Evolutionary conservation across 2,113 vertebrate genomes (phyloP).

Genomic region (Macheiramphus alcinus): DNA sequence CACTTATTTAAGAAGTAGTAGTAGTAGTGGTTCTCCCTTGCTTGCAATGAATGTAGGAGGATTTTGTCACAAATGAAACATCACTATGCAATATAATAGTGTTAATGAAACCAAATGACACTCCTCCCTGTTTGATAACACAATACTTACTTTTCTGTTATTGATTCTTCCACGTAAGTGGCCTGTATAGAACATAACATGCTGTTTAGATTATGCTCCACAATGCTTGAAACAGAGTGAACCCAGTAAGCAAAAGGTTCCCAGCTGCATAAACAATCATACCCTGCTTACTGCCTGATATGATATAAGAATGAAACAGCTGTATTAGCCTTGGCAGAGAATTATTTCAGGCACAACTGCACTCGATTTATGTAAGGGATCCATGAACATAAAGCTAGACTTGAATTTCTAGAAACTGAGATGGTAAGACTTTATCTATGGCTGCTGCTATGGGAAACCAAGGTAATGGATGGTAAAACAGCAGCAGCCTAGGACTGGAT

Average conservation of each 20-base stretch:
- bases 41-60: background rate
- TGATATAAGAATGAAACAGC: slow-evolving; percentile 33
- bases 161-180: slow-evolving; percentile 41
- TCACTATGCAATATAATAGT: background rate
- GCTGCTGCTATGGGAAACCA: background rate
- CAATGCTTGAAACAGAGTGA: background rate
- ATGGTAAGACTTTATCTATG: background rate
- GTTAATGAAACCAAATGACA: slow-evolving; percentile 19
- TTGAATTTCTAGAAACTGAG: background rate
- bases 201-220: slow-evolving; percentile 25
- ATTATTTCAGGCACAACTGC: background rate
- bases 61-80: slow-evolving; percentile 5
- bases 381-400: background rate
- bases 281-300: slow-evolving; percentile 7
- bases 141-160: slow-evolving; percentile 6
- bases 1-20: background rate
- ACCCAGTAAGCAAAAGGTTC: slow-evolving; percentile 19
- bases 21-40: background rate
- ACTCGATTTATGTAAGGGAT: background rate
- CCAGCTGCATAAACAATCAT: slow-evolving; percentile 62
- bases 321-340: slow-evolving; percentile 64
- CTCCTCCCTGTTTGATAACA: slow-evolving; percentile 4
- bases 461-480: slow-evolving; percentile 9
- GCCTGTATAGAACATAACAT: slow-evolving; percentile 6
- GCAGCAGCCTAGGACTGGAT: background rate